These are phyloP conservation scores for Ornithoptera priamus DNA, from an alignment of 2,888 invertebrate genomes.

Conservation along the genomic window DNA sequence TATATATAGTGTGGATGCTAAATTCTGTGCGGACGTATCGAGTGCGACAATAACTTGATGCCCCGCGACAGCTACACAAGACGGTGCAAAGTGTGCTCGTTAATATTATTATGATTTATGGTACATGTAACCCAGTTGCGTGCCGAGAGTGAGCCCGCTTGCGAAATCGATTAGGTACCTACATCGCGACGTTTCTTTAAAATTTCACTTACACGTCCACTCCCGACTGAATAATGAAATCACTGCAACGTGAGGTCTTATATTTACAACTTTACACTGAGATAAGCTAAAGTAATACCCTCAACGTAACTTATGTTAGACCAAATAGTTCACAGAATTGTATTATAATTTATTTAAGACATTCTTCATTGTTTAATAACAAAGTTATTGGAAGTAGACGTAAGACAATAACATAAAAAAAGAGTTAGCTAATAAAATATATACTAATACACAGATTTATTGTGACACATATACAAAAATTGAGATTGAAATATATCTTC, in stretches of 20 bases:
- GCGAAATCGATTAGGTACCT: constrained; percentile 56
- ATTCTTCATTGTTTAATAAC: too few relatives aligned
- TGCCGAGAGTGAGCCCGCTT: constrained; percentile 40
- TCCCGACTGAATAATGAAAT: neutral
- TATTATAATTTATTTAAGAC: too few relatives aligned
- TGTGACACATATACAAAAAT: too few relatives aligned
- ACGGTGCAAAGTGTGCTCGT: constrained; percentile 47
- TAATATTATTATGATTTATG: constrained; percentile 67
- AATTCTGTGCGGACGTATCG: constrained; percentile 31
- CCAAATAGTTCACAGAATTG: too few relatives aligned
- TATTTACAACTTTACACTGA: too few relatives aligned
- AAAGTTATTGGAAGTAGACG: too few relatives aligned
- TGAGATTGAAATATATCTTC: too few relatives aligned
- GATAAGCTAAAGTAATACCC: too few relatives aligned
- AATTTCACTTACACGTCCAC: constrained; percentile 33
- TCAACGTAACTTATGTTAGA: too few relatives aligned
- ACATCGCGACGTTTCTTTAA: constrained; percentile 45
- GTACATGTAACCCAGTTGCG: constrained; percentile 61
- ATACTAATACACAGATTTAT: too few relatives aligned
- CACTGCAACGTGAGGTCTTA: neutral
- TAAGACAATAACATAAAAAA: too few relatives aligned
- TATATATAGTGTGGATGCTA: constrained; percentile 33
- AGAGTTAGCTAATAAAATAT: too few relatives aligned
- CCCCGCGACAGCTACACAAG: constrained; percentile 27
- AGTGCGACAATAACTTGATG: constrained; percentile 27